phyloP scores from a whole-genome alignment of 2,113 vertebrate genomes.

The Gasterosteus nipponicus region DNA sequence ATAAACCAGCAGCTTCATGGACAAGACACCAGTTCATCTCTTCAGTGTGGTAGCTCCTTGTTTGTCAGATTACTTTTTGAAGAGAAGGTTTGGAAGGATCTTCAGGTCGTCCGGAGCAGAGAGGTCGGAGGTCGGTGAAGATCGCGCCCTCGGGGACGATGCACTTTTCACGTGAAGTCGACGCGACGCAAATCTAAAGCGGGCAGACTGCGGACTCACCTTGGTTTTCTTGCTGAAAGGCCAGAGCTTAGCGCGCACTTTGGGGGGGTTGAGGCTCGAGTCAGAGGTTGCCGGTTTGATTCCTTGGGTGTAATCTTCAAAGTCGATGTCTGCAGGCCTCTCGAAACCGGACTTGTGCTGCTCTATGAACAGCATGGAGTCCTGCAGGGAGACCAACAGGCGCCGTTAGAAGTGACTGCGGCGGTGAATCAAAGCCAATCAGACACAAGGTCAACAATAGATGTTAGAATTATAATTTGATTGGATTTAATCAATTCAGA shows the following conservation, averaged over 20 bases:
- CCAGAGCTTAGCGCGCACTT: conserved; percentile 82
- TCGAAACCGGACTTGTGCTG: conserved; percentile 86
- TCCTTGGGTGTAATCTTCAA: conserved; percentile 88
- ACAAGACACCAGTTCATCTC: background rate
- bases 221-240: conserved; percentile 86
- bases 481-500: too few species aligned
- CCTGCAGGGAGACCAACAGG: conserved; percentile 70
- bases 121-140: background rate
- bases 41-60: background rate
- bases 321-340: conserved; percentile 85
- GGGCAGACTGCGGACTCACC: conserved; percentile 65
- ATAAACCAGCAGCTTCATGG: background rate
- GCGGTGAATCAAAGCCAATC: background rate
- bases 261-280: conserved; percentile 80
- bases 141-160: background rate
- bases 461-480: background rate
- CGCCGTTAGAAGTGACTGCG: background rate
- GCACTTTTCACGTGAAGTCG: background rate
- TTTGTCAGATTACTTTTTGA: background rate
- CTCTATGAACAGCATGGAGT: conserved; percentile 84
- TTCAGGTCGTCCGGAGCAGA: conserved; percentile 19
- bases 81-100: conserved; percentile 22
- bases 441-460: background rate
- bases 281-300: conserved; percentile 82
- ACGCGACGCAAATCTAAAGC: background rate